Percentiles rank a stretch among this genome's conserved stretches.
phyloP scores from a whole-genome alignment of 1,140 invertebrate genomes.

The Gonioctena quinquepunctata region DNA sequence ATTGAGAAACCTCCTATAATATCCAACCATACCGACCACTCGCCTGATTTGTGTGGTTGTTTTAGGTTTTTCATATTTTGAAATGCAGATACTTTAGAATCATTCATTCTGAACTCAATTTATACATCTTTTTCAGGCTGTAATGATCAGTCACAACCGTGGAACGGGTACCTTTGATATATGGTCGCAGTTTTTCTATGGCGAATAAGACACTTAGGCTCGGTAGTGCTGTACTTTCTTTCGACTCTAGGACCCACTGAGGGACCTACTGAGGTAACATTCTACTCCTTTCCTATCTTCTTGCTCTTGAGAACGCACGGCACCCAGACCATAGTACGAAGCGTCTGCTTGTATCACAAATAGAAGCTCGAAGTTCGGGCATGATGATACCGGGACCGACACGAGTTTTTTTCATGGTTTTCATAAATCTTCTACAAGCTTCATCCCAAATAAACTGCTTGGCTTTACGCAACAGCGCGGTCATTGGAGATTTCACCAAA shows the following conservation, averaged over 20 bases:
- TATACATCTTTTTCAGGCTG: too few species aligned
- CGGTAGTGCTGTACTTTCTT: constrained; percentile 54
- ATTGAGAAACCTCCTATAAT: too few species aligned
- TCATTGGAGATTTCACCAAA: constrained; percentile 40
- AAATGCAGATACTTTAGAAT: too few species aligned
- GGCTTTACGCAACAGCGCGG: constrained; percentile 33
- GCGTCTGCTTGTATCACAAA: constrained; percentile 39
- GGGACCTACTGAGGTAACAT: constrained; percentile 51
- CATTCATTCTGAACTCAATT: too few species aligned
- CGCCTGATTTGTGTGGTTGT: too few species aligned
- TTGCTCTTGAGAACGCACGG: constrained; percentile 36
- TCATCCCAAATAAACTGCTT: constrained; percentile 15
- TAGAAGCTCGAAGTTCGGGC: constrained; percentile 20
- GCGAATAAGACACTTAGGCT: constrained; percentile 54
- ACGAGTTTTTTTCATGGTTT: constrained; percentile 9
- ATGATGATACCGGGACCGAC: constrained; percentile 11
- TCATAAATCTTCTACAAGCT: constrained; percentile 7
- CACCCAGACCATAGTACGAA: constrained; percentile 36
- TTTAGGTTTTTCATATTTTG: too few species aligned
- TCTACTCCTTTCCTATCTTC: constrained; percentile 43
- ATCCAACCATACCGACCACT: too few species aligned
- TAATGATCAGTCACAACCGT: constrained; percentile 55
- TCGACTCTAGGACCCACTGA: constrained; percentile 52
- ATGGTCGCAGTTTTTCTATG: constrained; percentile 49
- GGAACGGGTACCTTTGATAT: constrained; percentile 51